Base-by-base conservation (phyloP, 2,888 invertebrate species). In the Cephus rjabovi region DNA sequence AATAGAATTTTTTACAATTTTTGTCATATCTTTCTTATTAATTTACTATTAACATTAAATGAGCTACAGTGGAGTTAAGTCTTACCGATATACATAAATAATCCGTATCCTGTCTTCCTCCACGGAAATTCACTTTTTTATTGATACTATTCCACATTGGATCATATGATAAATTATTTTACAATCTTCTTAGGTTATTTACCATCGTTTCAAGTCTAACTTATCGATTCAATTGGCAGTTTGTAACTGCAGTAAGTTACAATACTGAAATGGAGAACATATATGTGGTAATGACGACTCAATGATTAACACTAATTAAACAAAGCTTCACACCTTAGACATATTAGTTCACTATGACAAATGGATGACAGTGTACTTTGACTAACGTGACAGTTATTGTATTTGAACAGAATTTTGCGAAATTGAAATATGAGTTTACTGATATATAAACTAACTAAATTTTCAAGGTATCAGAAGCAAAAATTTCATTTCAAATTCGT, bases 41-140 rank as follows among this genome's bases (percentile, higher is more conserved):
- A 9, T 9, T 9, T 9, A 23, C 6, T 56, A 23, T 56, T 56
- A 40, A 56, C 23, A 1, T 56, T 23, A 1, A 56, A 23, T 23
- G 9, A 56, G 23, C 9, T 6, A 23, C n/a, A 23, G 23, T 23
- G 56, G 23, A n/a, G 34, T 68, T 12, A 40, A 3, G 74, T 81
- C 83, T 83, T 77, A 83, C 82, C 83, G 79, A 74, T 71, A 83
- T 78, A 40, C 77, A 78, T 76, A 81, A 73, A 77, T 83, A 83
- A 34, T 79, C 40, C 30, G 40, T 75, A 69, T 37, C 69, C 68
- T 76, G 40, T 75, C 74, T 81, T 78, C 77, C 75, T 74, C 76
- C 76, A 15, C 75, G 56, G 37, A 78, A 33, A 40, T 76, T 74
- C 69, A 40, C 74, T 74, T 77, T 81, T 74, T 69, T 77, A 34